These are phyloP conservation scores for Pomacea maculata DNA, from an alignment of 1,140 invertebrate species.

Conservation along the genomic window DNA sequence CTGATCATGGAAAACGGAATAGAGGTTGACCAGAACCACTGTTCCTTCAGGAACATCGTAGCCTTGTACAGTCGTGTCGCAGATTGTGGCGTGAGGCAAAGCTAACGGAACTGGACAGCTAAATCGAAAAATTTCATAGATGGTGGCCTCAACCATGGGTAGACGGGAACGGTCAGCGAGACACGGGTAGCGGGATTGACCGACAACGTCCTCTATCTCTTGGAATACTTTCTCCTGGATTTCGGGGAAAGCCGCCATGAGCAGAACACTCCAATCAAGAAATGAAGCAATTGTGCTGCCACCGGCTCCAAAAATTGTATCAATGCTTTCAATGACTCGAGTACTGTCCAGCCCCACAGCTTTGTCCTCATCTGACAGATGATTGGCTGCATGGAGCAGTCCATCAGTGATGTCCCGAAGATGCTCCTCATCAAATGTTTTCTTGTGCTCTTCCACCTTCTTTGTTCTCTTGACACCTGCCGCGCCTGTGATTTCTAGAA, in stretches of 20 bases:
- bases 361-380: constrained; percentile 8
- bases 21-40: constrained; percentile 56
- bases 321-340: constrained; percentile 21
- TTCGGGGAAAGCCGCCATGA: constrained; percentile 78
- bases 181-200: constrained; percentile 75
- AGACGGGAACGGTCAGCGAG: constrained; percentile 17
- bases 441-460: constrained; percentile 21
- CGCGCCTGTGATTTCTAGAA: constrained; percentile 1
- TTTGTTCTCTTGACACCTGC: neutral
- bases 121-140: constrained; percentile 67
- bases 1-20: constrained; percentile 49
- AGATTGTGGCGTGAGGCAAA: constrained; percentile 40
- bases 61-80: constrained; percentile 50
- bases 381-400: constrained; percentile 13
- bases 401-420: constrained; percentile 29
- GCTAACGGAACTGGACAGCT: neutral
- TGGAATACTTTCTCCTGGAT: constrained; percentile 83
- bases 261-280: constrained; percentile 84
- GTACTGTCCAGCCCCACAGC: neutral
- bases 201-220: constrained; percentile 81
- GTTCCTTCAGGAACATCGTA: constrained; percentile 58
- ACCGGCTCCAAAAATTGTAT: constrained; percentile 86
- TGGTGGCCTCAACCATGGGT: constrained; percentile 15
- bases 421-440: constrained; percentile 6
- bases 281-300: constrained; percentile 87